Base-by-base conservation (phyloP, 2,888 invertebrate genomes). In the Acholoe squamosa region DNA sequence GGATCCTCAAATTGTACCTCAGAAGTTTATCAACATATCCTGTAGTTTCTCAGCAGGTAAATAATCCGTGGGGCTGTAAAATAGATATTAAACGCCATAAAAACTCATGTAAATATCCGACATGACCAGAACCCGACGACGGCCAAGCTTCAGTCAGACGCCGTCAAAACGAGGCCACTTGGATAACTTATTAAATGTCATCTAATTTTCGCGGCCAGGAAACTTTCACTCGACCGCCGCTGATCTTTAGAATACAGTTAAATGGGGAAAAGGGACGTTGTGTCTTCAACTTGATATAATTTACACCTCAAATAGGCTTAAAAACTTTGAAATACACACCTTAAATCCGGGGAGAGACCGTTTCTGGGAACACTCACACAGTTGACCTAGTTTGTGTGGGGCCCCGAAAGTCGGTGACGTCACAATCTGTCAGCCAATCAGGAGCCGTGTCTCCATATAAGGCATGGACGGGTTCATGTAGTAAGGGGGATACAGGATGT, bases 111-210 rank as follows among this genome's bases (percentile, higher is more conserved):
- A 80, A 80, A 80, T 80, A 80, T 33, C 80, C 34, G 33, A n/a
- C 34, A 16, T 80, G 7, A 34, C 33, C 80, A 33, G 16, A 12
- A 16, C 19, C 43, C 43, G 16, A 16, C 34, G 33, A 33, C n/a
- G 43, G 14, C 14, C n/a, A 80, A 80, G 25, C n/a, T 43, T 80
- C 34, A 43, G 34, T n/a, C 80, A 80, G 80, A 80, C 43, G n/a
- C 80, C 16, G 19, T 34, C 80, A 56, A 52, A 86, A 54, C 86
- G 86, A 86, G 86, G 86, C 86, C 86, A 86, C 28, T 86, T 56
- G 86, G 54, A 86, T 86, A 52, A 84, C 54, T 86, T 86, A 43
- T 43, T 43, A 43, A 86, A 86, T 86, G 86, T 56, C 25, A 54
- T 54, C 52, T 86, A 25, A 54, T 86, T 86, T 86, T 86, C 54